A percentile compares a stretch with the other conserved stretches of the same genome.
Conservation (phyloP, 2,797 vertebrate species). For the Dallia pectoralis region DNA sequence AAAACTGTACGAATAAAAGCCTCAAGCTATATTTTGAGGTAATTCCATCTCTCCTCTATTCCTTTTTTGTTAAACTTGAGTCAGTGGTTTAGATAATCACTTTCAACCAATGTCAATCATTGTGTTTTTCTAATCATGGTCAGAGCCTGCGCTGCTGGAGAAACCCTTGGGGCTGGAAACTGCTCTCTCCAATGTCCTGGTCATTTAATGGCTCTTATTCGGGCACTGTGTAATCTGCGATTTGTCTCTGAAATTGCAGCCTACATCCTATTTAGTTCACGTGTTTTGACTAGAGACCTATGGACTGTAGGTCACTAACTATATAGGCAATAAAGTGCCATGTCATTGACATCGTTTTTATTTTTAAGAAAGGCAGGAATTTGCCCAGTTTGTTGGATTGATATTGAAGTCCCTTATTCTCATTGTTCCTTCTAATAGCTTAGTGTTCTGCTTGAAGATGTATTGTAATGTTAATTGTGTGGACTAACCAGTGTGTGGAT, state of each 20-base stretch:
- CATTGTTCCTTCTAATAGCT: background rate
- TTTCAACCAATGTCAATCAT: constrained; percentile 40
- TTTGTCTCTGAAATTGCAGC: background rate
- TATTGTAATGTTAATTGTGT: too few relatives aligned
- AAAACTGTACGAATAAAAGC: constrained; percentile 4
- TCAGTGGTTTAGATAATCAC: constrained; percentile 46
- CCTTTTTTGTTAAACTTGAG: constrained; percentile 34
- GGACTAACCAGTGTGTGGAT: too few relatives aligned
- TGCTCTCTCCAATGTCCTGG: constrained; percentile 24
- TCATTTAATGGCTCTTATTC: constrained; percentile 42
- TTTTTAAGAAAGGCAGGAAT: constrained; percentile 33
- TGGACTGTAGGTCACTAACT: background rate
- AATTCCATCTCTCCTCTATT: background rate
- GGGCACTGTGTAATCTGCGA: constrained; percentile 31
- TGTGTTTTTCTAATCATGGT: constrained; percentile 29
- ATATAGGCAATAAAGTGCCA: background rate
- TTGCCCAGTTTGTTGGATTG: constrained; percentile 25
- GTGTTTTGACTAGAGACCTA: background rate
- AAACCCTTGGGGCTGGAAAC: constrained; percentile 18
- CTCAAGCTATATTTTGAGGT: constrained; percentile 25
- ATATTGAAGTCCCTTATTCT: constrained; percentile 30
- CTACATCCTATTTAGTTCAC: background rate
- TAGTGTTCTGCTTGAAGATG: background rate
- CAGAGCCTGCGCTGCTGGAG: constrained; percentile 10
- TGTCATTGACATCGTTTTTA: background rate